A percentile compares a stretch with the other conserved stretches of the same genome.
phyloP scores from a whole-genome alignment of 2,113 vertebrate species.

The Cyphomyrus discorhynchus region DNA sequence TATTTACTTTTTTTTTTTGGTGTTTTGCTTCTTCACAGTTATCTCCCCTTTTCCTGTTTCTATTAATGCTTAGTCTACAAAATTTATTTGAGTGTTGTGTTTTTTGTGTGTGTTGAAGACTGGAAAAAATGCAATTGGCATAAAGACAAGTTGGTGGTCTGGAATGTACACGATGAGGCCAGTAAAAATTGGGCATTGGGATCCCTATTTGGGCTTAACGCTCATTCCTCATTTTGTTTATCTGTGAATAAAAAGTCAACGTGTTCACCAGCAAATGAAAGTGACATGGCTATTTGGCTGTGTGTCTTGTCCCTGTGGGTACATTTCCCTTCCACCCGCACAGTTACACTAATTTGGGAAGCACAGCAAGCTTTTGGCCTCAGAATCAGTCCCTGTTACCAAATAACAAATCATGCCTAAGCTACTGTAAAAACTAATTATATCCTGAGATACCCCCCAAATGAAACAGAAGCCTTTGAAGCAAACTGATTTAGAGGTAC shows the following conservation, averaged over 20 bases:
- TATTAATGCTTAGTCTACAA: not conserved
- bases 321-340: not conserved
- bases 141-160: not conserved
- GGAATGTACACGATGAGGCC: not conserved
- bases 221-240: conserved; percentile 6
- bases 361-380: conserved; percentile 8
- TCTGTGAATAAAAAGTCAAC: conserved; percentile 1
- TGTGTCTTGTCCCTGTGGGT: not conserved
- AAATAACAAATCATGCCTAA: not conserved
- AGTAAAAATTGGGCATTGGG: not conserved
- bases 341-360: not conserved
- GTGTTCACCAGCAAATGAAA: not conserved
- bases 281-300: not conserved
- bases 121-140: not conserved
- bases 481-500: not conserved
- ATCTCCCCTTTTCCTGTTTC: not conserved
- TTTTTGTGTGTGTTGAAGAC: not conserved
- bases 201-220: not conserved
- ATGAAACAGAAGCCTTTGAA: not conserved
- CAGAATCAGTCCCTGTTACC: not conserved
- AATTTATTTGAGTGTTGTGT: not conserved
- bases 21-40: not conserved
- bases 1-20: not conserved
- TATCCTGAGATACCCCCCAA: not conserved
- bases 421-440: conserved; percentile 8